Conservation (phyloP, 2,113 vertebrate genomes). For the Pteruthius melanotis region DNA sequence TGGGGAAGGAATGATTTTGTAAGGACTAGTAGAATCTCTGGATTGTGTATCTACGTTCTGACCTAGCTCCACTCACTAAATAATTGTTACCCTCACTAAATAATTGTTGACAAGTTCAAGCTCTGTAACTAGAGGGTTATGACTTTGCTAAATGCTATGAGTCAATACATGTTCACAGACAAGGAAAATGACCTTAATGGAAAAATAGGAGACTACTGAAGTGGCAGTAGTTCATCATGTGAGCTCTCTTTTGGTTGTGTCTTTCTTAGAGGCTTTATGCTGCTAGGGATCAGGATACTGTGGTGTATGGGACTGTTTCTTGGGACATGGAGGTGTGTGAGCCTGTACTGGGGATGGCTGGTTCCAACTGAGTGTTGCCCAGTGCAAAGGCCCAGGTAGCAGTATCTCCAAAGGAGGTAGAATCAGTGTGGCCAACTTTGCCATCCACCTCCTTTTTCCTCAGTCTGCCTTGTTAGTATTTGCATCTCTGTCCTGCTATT, state of each 20-base stretch:
- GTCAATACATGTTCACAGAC: not conserved
- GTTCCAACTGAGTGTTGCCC: not conserved
- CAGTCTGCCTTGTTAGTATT: not conserved
- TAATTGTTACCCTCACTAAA: not conserved
- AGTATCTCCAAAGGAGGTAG: not conserved
- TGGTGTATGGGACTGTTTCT: not conserved
- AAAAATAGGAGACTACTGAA: not conserved
- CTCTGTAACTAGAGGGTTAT: not conserved
- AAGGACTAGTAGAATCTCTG: not conserved
- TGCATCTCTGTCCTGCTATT: not conserved
- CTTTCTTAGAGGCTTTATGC: not conserved
- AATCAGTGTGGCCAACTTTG: not conserved
- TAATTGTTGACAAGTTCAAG: not conserved
- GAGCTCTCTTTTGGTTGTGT: not conserved
- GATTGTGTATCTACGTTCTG: accelerated
- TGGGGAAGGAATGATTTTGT: not conserved
- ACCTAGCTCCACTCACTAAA: not conserved
- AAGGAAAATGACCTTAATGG: not conserved
- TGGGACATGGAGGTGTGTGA: not conserved
- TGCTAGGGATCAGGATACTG: not conserved
- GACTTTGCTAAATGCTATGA: not conserved
- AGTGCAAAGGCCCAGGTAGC: not conserved
- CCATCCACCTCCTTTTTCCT: not conserved
- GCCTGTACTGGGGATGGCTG: not conserved
- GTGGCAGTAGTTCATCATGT: not conserved